A percentile compares a stretch with the other conserved stretches of the same genome.
Evolutionary conservation across 2,113 vertebrate genomes (phyloP).

Genomic region (Labrus mixtus): DNA sequence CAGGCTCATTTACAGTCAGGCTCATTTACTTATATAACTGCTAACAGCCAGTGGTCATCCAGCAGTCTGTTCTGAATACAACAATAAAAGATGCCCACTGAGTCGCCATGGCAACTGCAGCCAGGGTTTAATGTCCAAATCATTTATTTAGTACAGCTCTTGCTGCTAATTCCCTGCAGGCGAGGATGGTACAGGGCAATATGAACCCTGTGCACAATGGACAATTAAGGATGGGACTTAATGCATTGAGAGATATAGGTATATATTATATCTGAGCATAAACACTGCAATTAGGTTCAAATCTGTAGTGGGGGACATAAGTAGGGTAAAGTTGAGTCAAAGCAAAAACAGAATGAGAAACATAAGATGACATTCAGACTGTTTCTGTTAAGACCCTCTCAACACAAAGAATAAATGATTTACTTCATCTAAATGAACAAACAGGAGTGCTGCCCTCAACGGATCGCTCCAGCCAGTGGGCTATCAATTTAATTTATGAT

Average conservation of each 20-base stretch:
- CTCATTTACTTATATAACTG: too few relatives aligned
- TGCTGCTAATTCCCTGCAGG: slow-evolving; percentile 39
- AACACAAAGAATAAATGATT: slow-evolving; percentile 7
- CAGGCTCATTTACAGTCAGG: too few relatives aligned
- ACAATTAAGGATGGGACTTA: slow-evolving; percentile 18
- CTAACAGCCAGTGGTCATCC: slow-evolving; percentile 37
- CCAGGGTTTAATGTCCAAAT: slow-evolving; percentile 65
- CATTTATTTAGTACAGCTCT: slow-evolving; percentile 60
- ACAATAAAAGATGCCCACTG: slow-evolving; percentile 43
- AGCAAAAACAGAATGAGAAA: not conserved
- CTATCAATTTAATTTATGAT: slow-evolving; percentile 51
- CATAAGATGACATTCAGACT: not conserved
- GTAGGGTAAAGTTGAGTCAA: not conserved
- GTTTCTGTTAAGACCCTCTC: not conserved
- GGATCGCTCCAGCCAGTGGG: slow-evolving; percentile 17
- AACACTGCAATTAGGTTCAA: slow-evolving; percentile 10
- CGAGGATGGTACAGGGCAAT: slow-evolving; percentile 4
- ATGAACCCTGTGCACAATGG: slow-evolving; percentile 5
- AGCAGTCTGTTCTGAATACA: slow-evolving; percentile 35
- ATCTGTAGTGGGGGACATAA: not conserved
- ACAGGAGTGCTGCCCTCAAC: slow-evolving; percentile 17
- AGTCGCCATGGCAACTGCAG: slow-evolving; percentile 74
- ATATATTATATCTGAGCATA: not conserved
- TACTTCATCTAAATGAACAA: slow-evolving; percentile 22
- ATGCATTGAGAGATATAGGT: slow-evolving; percentile 3